phyloP scores from a whole-genome alignment of 2,113 vertebrate genomes.

The Macquaria ambigua region DNA sequence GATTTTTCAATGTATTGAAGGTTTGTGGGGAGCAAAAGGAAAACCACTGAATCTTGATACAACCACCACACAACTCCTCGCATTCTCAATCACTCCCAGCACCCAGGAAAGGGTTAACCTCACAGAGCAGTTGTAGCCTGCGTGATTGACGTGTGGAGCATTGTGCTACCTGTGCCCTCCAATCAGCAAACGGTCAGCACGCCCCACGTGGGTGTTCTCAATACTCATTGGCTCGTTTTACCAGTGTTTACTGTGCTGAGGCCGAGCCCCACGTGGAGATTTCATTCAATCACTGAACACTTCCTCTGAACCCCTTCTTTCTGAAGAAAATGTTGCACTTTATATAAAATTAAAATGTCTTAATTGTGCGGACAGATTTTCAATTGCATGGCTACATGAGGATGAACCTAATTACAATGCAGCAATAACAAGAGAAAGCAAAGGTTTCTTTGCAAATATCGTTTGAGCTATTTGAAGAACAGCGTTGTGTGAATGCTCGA shows the following conservation, averaged over 20 bases:
- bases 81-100: conserved; percentile 57
- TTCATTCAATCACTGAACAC: conserved; percentile 87
- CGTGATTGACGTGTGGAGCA: conserved; percentile 82
- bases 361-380: conserved; percentile 33
- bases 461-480: conserved; percentile 50
- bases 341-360: conserved; percentile 33
- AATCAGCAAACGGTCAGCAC: conserved; percentile 75
- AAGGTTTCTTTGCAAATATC: conserved; percentile 50
- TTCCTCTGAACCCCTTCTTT: conserved; percentile 65
- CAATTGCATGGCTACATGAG: background rate
- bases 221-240: conserved; percentile 74
- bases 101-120: conserved; percentile 83
- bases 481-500: conserved; percentile 21
- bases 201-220: conserved; percentile 82
- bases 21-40: conserved; percentile 69
- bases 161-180: conserved; percentile 61
- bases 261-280: conserved; percentile 88
- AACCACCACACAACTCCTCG: conserved; percentile 70
- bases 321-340: conserved; percentile 49
- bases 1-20: conserved; percentile 51
- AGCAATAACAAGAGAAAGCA: conserved; percentile 3
- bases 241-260: conserved; percentile 82
- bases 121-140: conserved; percentile 55
- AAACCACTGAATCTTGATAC: conserved; percentile 76
- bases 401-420: conserved; percentile 25